These are phyloP conservation scores for Macrostomum lignano DNA, from an alignment of 1,140 invertebrate species.

Conservation along the genomic window DNA sequence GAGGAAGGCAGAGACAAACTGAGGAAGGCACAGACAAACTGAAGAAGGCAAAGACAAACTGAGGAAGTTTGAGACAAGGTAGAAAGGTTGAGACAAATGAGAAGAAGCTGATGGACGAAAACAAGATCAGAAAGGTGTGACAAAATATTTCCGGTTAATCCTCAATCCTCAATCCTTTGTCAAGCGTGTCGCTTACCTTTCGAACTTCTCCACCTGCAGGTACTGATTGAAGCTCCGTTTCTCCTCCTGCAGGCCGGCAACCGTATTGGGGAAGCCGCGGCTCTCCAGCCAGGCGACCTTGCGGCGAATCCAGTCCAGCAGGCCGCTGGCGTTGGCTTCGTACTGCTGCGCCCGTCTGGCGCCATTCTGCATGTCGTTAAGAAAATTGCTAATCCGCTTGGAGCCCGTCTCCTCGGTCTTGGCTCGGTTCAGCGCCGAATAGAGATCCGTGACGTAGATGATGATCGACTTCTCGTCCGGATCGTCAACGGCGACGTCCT, in stretches of 20 bases:
- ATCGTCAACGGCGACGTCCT: constrained; percentile 90
- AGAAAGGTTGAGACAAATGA: too few relatives aligned
- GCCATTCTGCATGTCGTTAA: constrained; percentile 91
- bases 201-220: constrained; percentile 78
- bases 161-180: too few relatives aligned
- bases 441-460: constrained; percentile 98
- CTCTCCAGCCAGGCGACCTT: constrained; percentile 73
- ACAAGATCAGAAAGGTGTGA: too few relatives aligned
- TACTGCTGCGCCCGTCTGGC: constrained; percentile 78
- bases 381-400: constrained; percentile 64
- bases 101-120: too few relatives aligned
- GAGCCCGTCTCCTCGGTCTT: constrained; percentile 95
- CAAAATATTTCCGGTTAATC: too few relatives aligned
- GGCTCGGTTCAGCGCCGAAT: constrained; percentile 99
- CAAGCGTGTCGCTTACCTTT: too few relatives aligned
- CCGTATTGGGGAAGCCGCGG: constrained; percentile 70
- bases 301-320: constrained; percentile 83
- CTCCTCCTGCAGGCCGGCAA: constrained; percentile 70
- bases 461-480: constrained; percentile 94
- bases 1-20: too few relatives aligned
- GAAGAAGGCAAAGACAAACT: too few relatives aligned
- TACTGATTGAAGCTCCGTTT: constrained; percentile 71
- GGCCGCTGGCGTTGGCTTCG: constrained; percentile 70
- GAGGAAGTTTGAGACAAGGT: too few relatives aligned
- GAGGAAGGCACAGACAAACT: too few relatives aligned